Evolutionary conservation across 1,140 invertebrate genomes (phyloP).

Genomic region (Apis cerana): DNA sequence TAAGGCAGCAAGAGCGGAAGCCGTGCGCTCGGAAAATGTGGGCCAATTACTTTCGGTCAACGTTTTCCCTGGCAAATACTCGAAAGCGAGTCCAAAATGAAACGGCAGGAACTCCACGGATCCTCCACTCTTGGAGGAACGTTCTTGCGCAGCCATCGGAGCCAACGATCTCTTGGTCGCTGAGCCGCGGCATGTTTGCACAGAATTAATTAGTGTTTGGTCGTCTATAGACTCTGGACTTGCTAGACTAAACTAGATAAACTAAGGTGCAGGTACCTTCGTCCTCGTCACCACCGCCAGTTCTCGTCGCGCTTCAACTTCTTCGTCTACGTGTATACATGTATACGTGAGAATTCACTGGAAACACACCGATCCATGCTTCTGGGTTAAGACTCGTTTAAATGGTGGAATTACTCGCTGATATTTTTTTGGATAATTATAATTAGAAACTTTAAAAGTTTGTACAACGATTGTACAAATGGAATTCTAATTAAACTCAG

Average conservation of each 20-base stretch:
- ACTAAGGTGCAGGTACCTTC: conserved; percentile 43
- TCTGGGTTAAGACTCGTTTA: background rate
- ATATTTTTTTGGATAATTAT: background rate
- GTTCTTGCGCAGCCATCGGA: conserved; percentile 40
- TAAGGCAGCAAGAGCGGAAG: conserved; percentile 13
- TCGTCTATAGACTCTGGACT: conserved; percentile 69
- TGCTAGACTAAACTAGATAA: conserved; percentile 73
- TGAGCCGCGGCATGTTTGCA: conserved; percentile 69
- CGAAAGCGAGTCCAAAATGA: conserved; percentile 44
- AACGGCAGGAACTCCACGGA: conserved; percentile 31
- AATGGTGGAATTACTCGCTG: background rate
- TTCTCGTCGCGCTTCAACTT: background rate
- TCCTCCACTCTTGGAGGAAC: conserved; percentile 16
- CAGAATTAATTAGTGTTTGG: conserved; percentile 77
- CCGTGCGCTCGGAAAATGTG: conserved; percentile 32
- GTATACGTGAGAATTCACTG: background rate
- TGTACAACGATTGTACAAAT: background rate
- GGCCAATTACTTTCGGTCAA: conserved; percentile 49
- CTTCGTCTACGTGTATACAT: background rate
- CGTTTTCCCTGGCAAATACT: conserved; percentile 41
- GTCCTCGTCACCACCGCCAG: conserved; percentile 4
- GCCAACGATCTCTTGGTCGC: conserved; percentile 35
- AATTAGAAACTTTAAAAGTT: background rate
- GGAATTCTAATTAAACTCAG: background rate
- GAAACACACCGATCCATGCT: background rate